A percentile compares a stretch with the other conserved stretches of the same genome.
phyloP scores from a whole-genome alignment of 2,113 vertebrate species.

The Cyrtonyx montezumae region DNA sequence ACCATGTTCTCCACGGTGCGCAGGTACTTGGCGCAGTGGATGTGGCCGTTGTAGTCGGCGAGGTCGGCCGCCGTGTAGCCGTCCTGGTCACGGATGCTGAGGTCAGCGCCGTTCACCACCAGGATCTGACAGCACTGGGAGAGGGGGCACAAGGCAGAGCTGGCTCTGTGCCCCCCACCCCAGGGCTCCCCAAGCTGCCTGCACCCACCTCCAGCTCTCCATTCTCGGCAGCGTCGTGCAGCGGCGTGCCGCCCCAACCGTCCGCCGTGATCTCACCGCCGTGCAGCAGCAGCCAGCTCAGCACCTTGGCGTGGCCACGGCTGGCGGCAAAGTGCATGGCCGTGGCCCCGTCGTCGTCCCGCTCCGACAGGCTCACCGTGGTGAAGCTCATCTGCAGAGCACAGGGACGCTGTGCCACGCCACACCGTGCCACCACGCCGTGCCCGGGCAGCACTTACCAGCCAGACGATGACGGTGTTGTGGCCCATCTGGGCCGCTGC shows the following conservation, averaged over 20 bases:
- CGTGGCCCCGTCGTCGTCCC: constrained; percentile 89
- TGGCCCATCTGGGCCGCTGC: constrained; percentile 98
- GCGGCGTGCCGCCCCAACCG: constrained; percentile 90
- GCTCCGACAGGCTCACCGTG: constrained; percentile 86
- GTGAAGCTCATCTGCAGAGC: constrained; percentile 88
- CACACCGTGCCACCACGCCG: accelerated
- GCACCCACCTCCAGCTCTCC: constrained; percentile 92
- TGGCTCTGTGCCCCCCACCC: accelerated
- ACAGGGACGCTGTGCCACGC: too few species aligned
- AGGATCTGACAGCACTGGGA: constrained; percentile 96
- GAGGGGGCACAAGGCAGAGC: background rate
- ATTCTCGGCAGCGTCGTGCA: constrained; percentile 94
- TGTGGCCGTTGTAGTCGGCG: constrained; percentile 92
- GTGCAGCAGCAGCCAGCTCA: constrained; percentile 97
- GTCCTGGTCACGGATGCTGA: constrained; percentile 89
- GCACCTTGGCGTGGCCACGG: constrained; percentile 93
- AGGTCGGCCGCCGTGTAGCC: constrained; percentile 92
- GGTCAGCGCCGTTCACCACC: constrained; percentile 93
- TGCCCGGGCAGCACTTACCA: constrained; percentile 79
- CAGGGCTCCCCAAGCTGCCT: accelerated
- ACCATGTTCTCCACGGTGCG: constrained; percentile 97
- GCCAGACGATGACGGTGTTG: constrained; percentile 94
- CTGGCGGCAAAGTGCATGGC: constrained; percentile 97
- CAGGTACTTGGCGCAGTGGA: constrained; percentile 95
- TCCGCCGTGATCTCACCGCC: constrained; percentile 91